Evolutionary conservation across 2,888 invertebrate species (phyloP).

Genomic region (Melanargia galathea): DNA sequence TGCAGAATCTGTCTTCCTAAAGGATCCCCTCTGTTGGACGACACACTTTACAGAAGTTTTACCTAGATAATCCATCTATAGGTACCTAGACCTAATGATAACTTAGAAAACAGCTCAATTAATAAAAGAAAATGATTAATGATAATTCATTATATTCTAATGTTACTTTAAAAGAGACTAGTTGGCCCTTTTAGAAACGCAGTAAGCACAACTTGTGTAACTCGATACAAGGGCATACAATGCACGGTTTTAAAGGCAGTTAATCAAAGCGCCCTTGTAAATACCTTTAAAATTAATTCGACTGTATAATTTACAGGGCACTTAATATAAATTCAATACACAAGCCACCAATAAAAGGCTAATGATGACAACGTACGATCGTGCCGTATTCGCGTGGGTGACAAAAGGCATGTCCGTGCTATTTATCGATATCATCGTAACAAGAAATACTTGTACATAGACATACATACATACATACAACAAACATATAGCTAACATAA

Average conservation of each 20-base stretch:
- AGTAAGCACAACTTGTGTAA: constrained; percentile 8
- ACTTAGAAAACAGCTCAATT: background rate
- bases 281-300: constrained; percentile 28
- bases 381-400: constrained; percentile 16
- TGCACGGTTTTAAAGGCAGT: constrained; percentile 11
- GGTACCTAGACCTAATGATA: too few species aligned
- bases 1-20: too few species aligned
- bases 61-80: too few species aligned
- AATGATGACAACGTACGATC: constrained; percentile 28
- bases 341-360: constrained; percentile 36
- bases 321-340: constrained; percentile 36
- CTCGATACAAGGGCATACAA: constrained; percentile 13
- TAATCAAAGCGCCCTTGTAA: constrained; percentile 22
- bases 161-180: background rate
- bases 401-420: background rate
- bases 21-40: too few species aligned
- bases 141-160: constrained; percentile 1
- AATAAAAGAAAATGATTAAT: background rate
- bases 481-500: background rate
- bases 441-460: background rate
- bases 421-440: constrained; percentile 3
- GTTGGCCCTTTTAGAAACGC: constrained; percentile 8
- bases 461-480: too few species aligned
- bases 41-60: too few species aligned
- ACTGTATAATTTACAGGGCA: constrained; percentile 29